Conservation (phyloP, 2,797 vertebrate genomes). For the Nasua narica region DNA sequence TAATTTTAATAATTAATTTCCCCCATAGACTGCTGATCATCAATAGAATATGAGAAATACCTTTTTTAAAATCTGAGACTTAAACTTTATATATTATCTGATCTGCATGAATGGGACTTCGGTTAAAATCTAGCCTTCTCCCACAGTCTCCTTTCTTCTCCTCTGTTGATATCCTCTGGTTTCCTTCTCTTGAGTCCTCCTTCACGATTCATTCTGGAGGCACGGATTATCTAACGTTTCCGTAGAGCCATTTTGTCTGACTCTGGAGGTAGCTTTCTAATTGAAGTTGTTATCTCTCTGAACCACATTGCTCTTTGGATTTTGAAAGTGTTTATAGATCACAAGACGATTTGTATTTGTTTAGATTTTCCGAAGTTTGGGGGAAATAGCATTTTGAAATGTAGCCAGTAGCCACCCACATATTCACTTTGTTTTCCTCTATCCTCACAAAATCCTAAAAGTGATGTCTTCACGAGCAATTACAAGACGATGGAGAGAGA, state of each 20-base stretch:
- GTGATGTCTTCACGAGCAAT: not conserved
- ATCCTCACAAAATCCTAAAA: not conserved
- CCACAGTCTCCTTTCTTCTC: not conserved
- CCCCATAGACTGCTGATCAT: not conserved
- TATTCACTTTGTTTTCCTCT: not conserved
- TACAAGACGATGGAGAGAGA: not conserved
- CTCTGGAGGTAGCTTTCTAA: conserved; percentile 2
- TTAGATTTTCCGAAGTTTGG: conserved; percentile 41
- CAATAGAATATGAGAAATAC: not conserved
- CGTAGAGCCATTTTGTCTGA: not conserved
- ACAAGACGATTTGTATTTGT: conserved; percentile 26
- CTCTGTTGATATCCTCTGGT: not conserved
- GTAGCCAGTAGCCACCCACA: not conserved
- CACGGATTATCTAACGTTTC: not conserved
- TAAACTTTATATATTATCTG: not conserved
- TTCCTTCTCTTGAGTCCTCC: not conserved
- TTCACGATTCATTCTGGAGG: not conserved
- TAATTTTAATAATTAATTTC: not conserved
- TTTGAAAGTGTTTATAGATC: conserved; percentile 41
- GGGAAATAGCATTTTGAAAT: conserved; percentile 25
- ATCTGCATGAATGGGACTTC: not conserved
- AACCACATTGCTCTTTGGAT: not conserved
- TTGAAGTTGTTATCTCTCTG: conserved; percentile 31
- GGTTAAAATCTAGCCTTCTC: not conserved
- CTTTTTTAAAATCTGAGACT: not conserved